Conservation (phyloP, 2,797 vertebrate genomes). For the Odontamblyopus lacepedii region DNA sequence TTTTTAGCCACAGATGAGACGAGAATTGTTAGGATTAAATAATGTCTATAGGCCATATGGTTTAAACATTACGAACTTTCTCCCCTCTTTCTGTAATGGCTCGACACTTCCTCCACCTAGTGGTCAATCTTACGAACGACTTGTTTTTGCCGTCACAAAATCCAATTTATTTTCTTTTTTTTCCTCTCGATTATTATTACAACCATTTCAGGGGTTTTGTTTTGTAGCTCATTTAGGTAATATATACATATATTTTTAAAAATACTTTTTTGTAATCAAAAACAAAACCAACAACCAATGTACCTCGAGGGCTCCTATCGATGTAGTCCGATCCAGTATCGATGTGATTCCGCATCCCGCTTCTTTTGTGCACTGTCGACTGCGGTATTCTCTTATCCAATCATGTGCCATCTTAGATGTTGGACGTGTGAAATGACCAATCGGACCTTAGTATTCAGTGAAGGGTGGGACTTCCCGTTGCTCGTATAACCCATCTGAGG, state of each 20-base stretch:
- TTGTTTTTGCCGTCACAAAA: not conserved
- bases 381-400: conserved; percentile 51
- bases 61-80: no score
- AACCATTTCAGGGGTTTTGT: not conserved
- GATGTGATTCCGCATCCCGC: conserved; percentile 60
- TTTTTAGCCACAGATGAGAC: not conserved
- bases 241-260: no score
- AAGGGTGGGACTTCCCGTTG: conserved; percentile 65
- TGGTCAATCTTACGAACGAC: not conserved
- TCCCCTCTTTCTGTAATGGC: not conserved
- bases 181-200: not conserved
- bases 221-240: not conserved
- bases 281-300: not conserved
- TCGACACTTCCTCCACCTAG: not conserved
- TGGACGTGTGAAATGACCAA: conserved; percentile 52
- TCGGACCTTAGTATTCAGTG: not conserved
- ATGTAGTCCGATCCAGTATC: accelerated
- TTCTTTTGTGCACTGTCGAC: conserved; percentile 45
- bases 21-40: not conserved
- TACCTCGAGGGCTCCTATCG: conserved; percentile 22
- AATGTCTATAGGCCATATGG: not conserved
- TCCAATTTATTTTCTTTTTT: not conserved
- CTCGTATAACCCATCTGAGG: conserved; percentile 67
- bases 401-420: not conserved
- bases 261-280: not conserved